These are phyloP conservation scores for Gerosis bhagava DNA, from an alignment of 2,888 invertebrate species.

Conservation along the genomic window DNA sequence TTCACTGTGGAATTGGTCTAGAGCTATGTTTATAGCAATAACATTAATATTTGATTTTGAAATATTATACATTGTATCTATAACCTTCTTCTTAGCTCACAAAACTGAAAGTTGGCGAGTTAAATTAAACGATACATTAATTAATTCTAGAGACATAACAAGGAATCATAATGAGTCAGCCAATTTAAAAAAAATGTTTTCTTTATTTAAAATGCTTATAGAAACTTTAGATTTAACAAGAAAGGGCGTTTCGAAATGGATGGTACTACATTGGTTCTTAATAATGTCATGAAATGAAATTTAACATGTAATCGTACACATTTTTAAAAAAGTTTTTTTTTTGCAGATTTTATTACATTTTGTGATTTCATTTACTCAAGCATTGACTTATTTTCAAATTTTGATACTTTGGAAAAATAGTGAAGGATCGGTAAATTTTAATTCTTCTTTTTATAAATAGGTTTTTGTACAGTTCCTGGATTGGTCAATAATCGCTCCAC, in stretches of 20 bases:
- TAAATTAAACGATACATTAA: slow-evolving; percentile 4
- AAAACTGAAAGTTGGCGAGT: slow-evolving; percentile 32
- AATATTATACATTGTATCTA: slow-evolving; percentile 26
- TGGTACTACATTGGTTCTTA: slow-evolving; percentile 19
- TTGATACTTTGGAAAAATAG: slow-evolving; percentile 27
- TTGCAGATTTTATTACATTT: slow-evolving; percentile 38
- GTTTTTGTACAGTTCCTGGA: no score
- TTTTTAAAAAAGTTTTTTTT: slow-evolving; percentile 1
- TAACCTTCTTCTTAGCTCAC: slow-evolving; percentile 30
- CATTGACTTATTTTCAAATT: slow-evolving; percentile 33
- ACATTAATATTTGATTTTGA: slow-evolving; percentile 37
- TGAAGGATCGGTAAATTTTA: slow-evolving; percentile 20
- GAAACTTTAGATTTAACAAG: slow-evolving; percentile 21
- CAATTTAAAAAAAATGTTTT: slow-evolving; percentile 18
- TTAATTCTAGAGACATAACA: not conserved
- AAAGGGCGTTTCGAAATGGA: slow-evolving; percentile 28
- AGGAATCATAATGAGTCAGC: slow-evolving; percentile 11
- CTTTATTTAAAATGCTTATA: slow-evolving; percentile 28
- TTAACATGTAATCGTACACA: no score
- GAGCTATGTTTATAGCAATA: slow-evolving; percentile 28
- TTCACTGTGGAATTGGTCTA: slow-evolving; percentile 26
- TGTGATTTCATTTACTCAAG: slow-evolving; percentile 33
- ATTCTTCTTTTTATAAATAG: not conserved
- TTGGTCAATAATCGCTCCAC: no score
- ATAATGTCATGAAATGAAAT: not conserved